These are phyloP conservation scores for Deilephila porcellus DNA, from an alignment of 2,888 invertebrate species.

Conservation along the genomic window DNA sequence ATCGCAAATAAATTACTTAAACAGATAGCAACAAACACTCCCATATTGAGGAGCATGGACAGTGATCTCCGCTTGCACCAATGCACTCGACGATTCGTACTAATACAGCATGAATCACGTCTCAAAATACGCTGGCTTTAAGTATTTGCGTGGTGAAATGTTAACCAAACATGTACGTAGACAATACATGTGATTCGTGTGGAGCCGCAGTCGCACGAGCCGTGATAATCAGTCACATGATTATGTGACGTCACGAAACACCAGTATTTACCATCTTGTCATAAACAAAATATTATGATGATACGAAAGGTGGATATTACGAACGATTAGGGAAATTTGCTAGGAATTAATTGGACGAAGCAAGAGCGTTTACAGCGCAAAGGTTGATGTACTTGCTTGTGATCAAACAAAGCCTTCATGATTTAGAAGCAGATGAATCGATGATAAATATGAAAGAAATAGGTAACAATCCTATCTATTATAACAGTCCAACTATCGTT, in stretches of 20 bases:
- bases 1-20: conserved; percentile 17
- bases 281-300: conserved; percentile 10
- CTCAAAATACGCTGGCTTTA: conserved; percentile 23
- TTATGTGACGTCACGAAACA: conserved; percentile 26
- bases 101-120: conserved; percentile 22
- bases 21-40: background rate
- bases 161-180: conserved; percentile 27
- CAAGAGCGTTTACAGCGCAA: background rate
- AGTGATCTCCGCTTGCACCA: conserved; percentile 7
- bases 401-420: too few species aligned
- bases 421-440: too few species aligned
- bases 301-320: background rate
- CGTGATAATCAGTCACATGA: conserved; percentile 33
- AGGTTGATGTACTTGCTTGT: background rate
- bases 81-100: conserved; percentile 7
- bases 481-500: too few species aligned
- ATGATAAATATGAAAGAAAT: too few species aligned
- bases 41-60: conserved; percentile 5
- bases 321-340: background rate
- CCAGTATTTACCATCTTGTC: conserved; percentile 19
- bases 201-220: conserved; percentile 3
- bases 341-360: background rate
- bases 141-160: conserved; percentile 29
- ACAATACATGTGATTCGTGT: conserved; percentile 23
- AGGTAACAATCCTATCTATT: too few species aligned